Percentiles rank a stretch among this genome's conserved stretches.
These are phyloP conservation scores for Incurvaria masculella DNA, from an alignment of 2,888 invertebrate species.

Conservation along the genomic window DNA sequence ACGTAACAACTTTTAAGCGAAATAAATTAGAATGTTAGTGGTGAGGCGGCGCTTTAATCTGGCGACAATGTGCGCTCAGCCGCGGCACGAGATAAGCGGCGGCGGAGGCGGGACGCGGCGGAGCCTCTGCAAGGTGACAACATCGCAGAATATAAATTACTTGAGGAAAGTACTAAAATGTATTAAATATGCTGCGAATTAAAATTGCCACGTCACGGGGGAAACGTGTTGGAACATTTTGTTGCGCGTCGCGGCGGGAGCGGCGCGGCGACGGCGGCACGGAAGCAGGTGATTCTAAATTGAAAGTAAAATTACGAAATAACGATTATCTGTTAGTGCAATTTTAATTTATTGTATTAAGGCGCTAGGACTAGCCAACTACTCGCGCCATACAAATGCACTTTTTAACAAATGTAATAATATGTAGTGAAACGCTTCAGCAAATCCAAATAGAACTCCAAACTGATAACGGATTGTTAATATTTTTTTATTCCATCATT, in stretches of 20 bases:
- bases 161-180: not conserved
- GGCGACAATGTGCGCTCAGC: not conserved
- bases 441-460: too few species aligned
- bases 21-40: not conserved
- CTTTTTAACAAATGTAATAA: too few species aligned
- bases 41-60: not conserved
- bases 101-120: not conserved
- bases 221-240: not conserved
- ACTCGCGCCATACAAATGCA: too few species aligned
- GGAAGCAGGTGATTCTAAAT: not conserved
- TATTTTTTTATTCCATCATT: too few species aligned
- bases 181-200: not conserved
- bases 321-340: not conserved
- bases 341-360: too few species aligned
- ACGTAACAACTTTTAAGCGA: not conserved
- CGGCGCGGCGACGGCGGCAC: not conserved
- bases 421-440: too few species aligned
- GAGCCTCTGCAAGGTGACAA: slow-evolving; percentile 3
- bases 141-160: slow-evolving; percentile 5
- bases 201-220: slow-evolving; percentile 1
- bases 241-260: not conserved
- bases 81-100: not conserved
- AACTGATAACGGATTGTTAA: too few species aligned
- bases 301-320: not conserved
- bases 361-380: too few species aligned